Percentiles rank a stretch among this genome's conserved stretches.
Conservation (phyloP, 2,113 vertebrate species). For the Psittacara wagleri region DNA sequence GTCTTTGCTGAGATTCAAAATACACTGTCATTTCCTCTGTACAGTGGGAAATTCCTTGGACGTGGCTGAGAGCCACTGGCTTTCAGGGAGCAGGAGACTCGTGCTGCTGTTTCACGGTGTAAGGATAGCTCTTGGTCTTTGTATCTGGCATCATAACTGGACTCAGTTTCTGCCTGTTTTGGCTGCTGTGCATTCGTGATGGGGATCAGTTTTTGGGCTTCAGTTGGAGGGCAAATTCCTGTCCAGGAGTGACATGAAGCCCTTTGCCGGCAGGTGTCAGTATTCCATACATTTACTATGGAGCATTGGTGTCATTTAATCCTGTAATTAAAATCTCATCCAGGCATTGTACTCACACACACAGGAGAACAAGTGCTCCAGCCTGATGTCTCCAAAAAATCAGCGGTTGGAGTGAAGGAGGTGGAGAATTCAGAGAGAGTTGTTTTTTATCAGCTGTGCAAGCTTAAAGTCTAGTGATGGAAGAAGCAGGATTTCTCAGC, state of each 20-base stretch:
- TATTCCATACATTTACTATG: slow-evolving; percentile 30
- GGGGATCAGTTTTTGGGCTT: not conserved
- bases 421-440: not conserved
- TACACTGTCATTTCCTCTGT: not conserved
- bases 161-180: not conserved
- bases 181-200: not conserved
- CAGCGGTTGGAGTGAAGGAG: not conserved
- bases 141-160: not conserved
- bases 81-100: not conserved
- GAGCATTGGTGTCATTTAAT: not conserved
- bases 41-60: not conserved
- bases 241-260: not conserved
- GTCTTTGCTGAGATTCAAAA: slow-evolving; percentile 7
- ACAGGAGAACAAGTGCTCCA: not conserved
- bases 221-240: not conserved
- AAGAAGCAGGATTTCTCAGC: not conserved
- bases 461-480: not conserved
- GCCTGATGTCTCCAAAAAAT: not conserved
- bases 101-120: not conserved
- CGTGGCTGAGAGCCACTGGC: not conserved
- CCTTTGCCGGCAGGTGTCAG: slow-evolving; percentile 68
- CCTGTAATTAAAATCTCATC: not conserved
- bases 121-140: not conserved
- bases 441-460: not conserved
- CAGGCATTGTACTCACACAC: not conserved